Percentiles rank a stretch among this genome's conserved stretches.
phyloP scores from a whole-genome alignment of 35 echinoderm and acorn worm species.

The Patiria miniata region DNA sequence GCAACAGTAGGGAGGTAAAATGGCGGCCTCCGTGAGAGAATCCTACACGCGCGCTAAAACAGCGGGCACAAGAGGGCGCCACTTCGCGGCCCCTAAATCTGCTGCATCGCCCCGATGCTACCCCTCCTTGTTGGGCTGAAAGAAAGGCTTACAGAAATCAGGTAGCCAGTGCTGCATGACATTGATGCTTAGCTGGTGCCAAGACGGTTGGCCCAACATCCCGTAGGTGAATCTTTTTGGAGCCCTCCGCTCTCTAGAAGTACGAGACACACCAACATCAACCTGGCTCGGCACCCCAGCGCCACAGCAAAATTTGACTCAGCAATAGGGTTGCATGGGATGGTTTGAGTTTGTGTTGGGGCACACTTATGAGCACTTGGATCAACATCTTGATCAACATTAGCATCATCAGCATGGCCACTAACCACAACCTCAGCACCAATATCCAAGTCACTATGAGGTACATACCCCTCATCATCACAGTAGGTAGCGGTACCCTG shows the following conservation, averaged over 20 bases:
- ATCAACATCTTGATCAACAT: background rate
- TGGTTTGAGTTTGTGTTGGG: background rate
- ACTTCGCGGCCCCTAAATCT: background rate
- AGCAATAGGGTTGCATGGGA: background rate
- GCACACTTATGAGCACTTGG: background rate
- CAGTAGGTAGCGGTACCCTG: too few relatives aligned
- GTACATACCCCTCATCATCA: too few relatives aligned
- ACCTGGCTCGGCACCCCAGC: background rate
- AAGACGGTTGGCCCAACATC: constrained; percentile 14
- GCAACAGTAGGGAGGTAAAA: too few relatives aligned
- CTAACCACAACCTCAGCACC: background rate
- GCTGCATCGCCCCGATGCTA: background rate
- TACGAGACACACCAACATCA: background rate
- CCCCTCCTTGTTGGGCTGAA: background rate
- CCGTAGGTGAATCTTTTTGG: constrained; percentile 23
- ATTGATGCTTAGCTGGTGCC: background rate
- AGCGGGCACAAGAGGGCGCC: too few relatives aligned
- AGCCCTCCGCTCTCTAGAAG: constrained; percentile 2
- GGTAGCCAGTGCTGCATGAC: background rate
- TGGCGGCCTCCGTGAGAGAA: too few relatives aligned
- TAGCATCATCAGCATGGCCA: background rate
- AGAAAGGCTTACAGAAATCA: background rate
- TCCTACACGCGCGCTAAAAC: too few relatives aligned
- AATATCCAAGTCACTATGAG: too few relatives aligned
- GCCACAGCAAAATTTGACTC: background rate